A percentile compares a stretch with the other conserved stretches of the same genome.
Conservation (phyloP, 35 echinoderm and acorn worm species). For the Anneissia japonica region DNA sequence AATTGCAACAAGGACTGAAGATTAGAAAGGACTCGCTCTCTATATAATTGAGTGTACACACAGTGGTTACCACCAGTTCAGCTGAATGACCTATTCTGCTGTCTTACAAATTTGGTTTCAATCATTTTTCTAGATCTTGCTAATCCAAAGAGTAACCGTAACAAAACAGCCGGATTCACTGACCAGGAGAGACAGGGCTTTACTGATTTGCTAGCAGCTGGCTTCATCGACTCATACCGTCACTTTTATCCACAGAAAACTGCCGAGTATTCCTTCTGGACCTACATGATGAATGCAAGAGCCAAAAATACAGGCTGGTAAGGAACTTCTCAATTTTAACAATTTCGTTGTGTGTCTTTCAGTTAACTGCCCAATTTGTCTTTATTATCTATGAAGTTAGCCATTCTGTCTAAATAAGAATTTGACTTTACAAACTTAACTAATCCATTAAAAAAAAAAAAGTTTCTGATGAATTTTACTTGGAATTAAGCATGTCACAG, state of each 20-base stretch:
- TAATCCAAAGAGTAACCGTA: constrained; percentile 86
- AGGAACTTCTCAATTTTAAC: constrained; percentile 6
- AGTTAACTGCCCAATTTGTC: neutral
- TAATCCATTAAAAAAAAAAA: neutral
- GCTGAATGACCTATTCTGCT: no score
- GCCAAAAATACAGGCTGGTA: constrained; percentile 91
- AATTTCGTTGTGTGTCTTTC: neutral
- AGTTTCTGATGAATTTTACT: neutral
- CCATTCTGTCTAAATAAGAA: neutral
- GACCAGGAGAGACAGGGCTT: constrained; percentile 85
- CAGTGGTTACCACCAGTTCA: no score
- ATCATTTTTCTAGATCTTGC: constrained; percentile 55
- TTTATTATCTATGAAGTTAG: neutral
- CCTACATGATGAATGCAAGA: constrained; percentile 93
- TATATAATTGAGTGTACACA: no score
- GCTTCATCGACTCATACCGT: constrained; percentile 75
- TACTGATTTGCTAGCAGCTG: constrained; percentile 47
- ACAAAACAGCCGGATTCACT: constrained; percentile 89
- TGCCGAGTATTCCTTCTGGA: constrained; percentile 80
- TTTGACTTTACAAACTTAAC: neutral
- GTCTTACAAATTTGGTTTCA: neutral
- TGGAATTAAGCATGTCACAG: neutral
- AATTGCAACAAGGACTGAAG: no score
- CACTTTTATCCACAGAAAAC: constrained; percentile 88
- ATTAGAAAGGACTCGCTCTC: no score